Evolutionary conservation across 2,113 vertebrate species (phyloP).

Genomic region (Origma solitaria): DNA sequence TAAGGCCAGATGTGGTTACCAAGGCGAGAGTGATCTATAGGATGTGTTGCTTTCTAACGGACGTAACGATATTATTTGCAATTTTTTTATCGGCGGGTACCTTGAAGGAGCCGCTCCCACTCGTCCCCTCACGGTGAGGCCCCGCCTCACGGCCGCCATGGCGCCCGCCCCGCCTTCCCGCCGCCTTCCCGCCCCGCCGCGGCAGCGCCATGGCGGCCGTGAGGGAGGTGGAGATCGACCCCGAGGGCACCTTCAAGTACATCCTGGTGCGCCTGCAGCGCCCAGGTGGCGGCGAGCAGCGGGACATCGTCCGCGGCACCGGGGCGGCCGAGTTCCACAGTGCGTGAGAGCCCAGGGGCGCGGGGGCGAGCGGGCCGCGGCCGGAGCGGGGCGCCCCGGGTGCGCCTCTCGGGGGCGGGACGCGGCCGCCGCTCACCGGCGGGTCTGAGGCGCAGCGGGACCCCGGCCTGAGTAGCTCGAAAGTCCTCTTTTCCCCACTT

Average conservation of each 20-base stretch:
- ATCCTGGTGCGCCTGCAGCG: constrained; percentile 79
- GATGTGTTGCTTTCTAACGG: not conserved
- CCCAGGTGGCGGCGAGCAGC: constrained; percentile 68
- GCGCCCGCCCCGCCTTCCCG: not conserved
- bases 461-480: accelerated
- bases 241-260: constrained; percentile 86
- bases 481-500: accelerated
- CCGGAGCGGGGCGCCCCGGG: not conserved
- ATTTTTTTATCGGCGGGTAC: not conserved
- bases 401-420: not conserved
- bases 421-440: not conserved
- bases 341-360: constrained; percentile 58
- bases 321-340: constrained; percentile 86
- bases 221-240: constrained; percentile 77
- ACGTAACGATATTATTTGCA: accelerated
- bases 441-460: not conserved
- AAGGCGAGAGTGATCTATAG: not conserved
- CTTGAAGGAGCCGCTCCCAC: accelerated
- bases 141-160: not conserved
- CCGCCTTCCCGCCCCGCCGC: too few species aligned
- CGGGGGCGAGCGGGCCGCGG: not conserved
- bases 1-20: not conserved
- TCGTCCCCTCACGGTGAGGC: not conserved
- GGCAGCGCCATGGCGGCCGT: constrained; percentile 55
- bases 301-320: constrained; percentile 84